A percentile compares a stretch with the other conserved stretches of the same genome.
Conservation (phyloP, 2,113 vertebrate species). For the Oreochromis niloticus region DNA sequence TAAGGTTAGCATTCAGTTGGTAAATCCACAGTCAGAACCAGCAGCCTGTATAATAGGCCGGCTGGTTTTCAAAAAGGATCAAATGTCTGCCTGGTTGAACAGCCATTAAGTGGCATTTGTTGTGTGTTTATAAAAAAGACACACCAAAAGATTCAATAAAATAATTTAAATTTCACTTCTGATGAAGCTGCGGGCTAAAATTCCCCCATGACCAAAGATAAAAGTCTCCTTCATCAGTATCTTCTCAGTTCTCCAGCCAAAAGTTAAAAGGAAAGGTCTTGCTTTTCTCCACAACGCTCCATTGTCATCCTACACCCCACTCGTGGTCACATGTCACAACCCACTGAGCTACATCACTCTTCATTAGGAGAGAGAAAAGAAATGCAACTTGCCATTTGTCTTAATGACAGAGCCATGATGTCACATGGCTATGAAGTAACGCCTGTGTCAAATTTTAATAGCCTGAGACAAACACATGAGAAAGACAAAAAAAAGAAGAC, state of each 20-base stretch:
- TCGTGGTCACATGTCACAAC: constrained; percentile 6
- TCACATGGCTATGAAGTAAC: constrained; percentile 10
- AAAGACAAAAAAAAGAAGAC: neutral
- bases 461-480: constrained; percentile 7
- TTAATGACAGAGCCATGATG: constrained; percentile 1
- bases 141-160: constrained; percentile 3
- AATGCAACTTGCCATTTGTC: constrained; percentile 4
- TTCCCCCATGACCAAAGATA: constrained; percentile 19
- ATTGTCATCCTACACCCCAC: neutral
- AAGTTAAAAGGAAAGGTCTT: neutral
- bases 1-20: constrained; percentile 20
- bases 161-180: constrained; percentile 13
- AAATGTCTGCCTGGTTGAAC: constrained; percentile 22
- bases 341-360: neutral
- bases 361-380: neutral
- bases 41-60: neutral
- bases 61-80: constrained; percentile 31
- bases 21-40: constrained; percentile 14
- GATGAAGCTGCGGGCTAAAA: neutral
- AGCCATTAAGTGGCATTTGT: constrained; percentile 1
- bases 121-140: neutral
- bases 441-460: constrained; percentile 7
- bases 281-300: neutral
- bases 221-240: constrained; percentile 15
- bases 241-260: constrained; percentile 45